Conservation (phyloP, 1,140 invertebrate species). For the Telenomus remus region DNA sequence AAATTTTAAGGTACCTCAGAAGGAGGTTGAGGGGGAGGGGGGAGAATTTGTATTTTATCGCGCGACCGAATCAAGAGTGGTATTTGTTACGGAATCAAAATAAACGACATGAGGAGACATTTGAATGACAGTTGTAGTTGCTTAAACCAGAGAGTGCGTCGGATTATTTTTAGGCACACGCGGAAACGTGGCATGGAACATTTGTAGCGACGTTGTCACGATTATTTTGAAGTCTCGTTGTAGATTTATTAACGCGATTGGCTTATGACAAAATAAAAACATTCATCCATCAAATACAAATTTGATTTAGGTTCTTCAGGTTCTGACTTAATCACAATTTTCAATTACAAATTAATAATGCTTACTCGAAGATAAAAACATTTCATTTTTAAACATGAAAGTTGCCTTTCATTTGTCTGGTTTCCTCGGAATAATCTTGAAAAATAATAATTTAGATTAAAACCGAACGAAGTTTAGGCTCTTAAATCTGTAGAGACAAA, state of each 20-base stretch:
- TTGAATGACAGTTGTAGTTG: conserved; percentile 47
- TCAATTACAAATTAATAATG: background rate
- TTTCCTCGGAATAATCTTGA: no score
- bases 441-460: no score
- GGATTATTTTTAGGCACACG: conserved; percentile 42
- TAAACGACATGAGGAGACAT: conserved; percentile 42
- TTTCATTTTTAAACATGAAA: no score
- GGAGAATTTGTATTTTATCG: conserved; percentile 6
- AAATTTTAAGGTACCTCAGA: no score
- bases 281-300: background rate
- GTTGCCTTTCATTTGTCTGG: no score
- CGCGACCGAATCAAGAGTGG: conserved; percentile 20
- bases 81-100: conserved; percentile 49
- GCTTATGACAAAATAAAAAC: background rate
- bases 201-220: conserved; percentile 23
- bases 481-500: no score
- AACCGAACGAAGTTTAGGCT: no score
- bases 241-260: conserved; percentile 21
- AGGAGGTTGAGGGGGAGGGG: no score
- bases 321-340: background rate
- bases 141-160: conserved; percentile 35
- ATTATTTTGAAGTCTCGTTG: conserved; percentile 22
- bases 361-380: background rate
- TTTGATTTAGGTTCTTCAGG: background rate
- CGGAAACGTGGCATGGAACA: conserved; percentile 26